phyloP scores from a whole-genome alignment of 2,113 vertebrate species.

The Leucosticte australis region DNA sequence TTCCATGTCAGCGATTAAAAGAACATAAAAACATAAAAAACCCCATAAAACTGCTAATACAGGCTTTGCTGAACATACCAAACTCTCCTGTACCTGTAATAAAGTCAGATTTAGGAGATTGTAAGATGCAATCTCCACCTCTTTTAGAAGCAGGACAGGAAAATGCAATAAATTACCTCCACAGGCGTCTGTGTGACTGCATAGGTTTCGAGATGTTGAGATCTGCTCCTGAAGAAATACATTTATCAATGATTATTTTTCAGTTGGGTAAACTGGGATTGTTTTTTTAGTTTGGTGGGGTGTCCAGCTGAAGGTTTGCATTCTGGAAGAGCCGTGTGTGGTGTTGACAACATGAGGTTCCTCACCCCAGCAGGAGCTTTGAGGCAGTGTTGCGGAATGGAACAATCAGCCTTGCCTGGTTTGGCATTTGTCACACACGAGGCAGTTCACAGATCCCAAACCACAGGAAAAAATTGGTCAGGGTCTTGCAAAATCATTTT shows the following conservation, averaged over 20 bases:
- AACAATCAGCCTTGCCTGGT: neutral
- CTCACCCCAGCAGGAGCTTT: neutral
- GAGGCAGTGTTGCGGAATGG: fast-evolving
- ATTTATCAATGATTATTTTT: neutral
- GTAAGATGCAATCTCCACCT: neutral
- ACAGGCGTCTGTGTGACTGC: neutral
- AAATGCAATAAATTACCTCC: neutral
- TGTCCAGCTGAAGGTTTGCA: neutral
- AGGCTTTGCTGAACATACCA: neutral
- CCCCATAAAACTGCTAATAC: slow-evolving; percentile 23
- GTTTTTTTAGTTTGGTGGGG: neutral
- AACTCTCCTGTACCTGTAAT: slow-evolving; percentile 12
- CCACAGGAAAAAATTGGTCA: neutral
- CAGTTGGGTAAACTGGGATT: neutral
- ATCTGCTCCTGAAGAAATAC: neutral
- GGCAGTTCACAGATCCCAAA: neutral
- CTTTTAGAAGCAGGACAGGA: neutral
- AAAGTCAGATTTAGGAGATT: neutral
- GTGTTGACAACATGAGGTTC: neutral
- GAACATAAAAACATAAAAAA: slow-evolving; percentile 36
- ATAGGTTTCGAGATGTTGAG: neutral
- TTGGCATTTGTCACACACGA: neutral
- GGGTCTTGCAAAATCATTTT: neutral
- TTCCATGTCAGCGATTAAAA: slow-evolving; percentile 61
- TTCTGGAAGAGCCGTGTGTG: neutral